Base-by-base conservation (phyloP, 1,140 invertebrate genomes). In the Temnothorax longispinosus region DNA sequence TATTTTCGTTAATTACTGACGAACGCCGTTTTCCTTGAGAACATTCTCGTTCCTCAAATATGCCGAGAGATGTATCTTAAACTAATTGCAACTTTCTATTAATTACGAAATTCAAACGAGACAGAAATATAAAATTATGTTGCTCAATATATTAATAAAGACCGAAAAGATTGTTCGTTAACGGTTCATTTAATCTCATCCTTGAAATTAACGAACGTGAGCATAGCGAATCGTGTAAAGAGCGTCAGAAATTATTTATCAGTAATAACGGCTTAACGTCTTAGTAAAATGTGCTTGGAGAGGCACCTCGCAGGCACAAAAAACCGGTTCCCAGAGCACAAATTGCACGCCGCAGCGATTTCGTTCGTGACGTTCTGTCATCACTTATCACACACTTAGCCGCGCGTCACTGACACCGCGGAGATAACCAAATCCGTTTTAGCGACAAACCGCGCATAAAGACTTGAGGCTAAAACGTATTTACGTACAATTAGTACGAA, bases 341-440 rank as follows among this genome's bases (percentile, higher is more conserved):
- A 44, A 78, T 18, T 47, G 64, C 50, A 72, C 32, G 44, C 0
- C 54, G 32, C 67, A 38, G 47, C 27, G 11, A 75, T 90, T 76
- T 21, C 58, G 41, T 47, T 50, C 44, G 10, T 60, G 67, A 81
- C 58, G 67, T 74, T 52, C 64, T 60, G 84, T 54, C 38, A 27
- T 56, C 89, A 88, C 89, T 90, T 91, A 88, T 91, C 87, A 54
- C 65, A 27, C 21, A 13, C 3, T 41, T 41, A 65, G 62, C 58
- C 44, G 87, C 84, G 65, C 87, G 87, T 91, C 77, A 89, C 74
- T 87, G 76, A 67, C 87, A 86, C 44, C 52, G 82, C 58, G 41
- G 47, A 58, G 58, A 87, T 88, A 91, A 90, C 47, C 38, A 90
- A 72, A 90, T 75, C 50, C 84, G 41, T 90, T 86, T 88, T 84